A percentile compares a stretch with the other conserved stretches of the same genome.
Evolutionary conservation across 2,113 vertebrate species (phyloP).

Genomic region (Lamprotornis superbus): DNA sequence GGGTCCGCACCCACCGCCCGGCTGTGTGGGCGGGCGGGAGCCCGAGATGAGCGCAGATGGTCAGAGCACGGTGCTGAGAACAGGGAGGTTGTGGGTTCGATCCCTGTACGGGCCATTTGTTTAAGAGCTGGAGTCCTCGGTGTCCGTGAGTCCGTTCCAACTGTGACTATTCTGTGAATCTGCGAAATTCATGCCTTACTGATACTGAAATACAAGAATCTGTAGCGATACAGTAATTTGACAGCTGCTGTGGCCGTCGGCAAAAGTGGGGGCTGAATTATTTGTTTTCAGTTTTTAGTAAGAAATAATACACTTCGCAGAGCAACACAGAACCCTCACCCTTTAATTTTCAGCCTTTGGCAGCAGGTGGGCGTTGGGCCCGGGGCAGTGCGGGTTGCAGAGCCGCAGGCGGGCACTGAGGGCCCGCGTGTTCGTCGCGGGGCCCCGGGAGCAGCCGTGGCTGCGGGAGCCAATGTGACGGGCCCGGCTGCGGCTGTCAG

Average conservation of each 20-base stretch:
- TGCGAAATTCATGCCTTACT: not conserved
- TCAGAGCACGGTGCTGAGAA: not conserved
- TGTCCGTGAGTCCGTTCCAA: not conserved
- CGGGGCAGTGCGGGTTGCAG: not conserved
- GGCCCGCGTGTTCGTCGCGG: no score
- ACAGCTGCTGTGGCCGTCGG: fast-evolving
- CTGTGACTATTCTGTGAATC: not conserved
- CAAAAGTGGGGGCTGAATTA: fast-evolving
- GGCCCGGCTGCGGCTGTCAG: fast-evolving
- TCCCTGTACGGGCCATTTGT: no score
- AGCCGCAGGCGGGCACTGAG: no score
- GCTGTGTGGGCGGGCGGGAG: not conserved
- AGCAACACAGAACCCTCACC: fast-evolving
- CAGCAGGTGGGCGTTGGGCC: no score
- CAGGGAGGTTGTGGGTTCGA: not conserved
- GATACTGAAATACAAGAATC: not conserved
- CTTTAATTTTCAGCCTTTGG: no score
- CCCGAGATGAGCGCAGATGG: not conserved
- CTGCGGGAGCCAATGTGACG: not conserved
- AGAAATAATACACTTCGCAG: fast-evolving
- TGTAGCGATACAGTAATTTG: not conserved
- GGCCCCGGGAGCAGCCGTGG: no score
- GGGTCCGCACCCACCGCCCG: not conserved
- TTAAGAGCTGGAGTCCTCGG: no score
- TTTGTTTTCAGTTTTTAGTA: fast-evolving